Conservation (phyloP, 2,888 invertebrate genomes). For the Erannis defoliaria region DNA sequence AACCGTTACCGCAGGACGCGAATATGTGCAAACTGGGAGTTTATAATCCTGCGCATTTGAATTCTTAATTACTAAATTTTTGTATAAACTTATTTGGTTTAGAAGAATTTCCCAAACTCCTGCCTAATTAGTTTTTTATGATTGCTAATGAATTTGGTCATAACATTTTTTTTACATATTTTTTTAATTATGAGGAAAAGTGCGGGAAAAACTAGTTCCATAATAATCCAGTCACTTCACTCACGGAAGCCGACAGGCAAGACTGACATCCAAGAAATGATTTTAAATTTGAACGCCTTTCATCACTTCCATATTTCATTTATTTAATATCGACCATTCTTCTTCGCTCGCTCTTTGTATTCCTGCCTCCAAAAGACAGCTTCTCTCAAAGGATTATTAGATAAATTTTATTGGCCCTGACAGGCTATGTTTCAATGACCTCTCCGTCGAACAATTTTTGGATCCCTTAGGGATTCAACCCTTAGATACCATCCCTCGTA, state of each 20-base stretch:
- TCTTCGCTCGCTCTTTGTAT: constrained; percentile 24
- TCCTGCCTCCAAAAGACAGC: constrained; percentile 27
- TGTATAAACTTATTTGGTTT: too few relatives aligned
- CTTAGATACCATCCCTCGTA: constrained; percentile 37
- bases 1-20: too few relatives aligned
- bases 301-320: constrained; percentile 17
- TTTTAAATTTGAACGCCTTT: constrained; percentile 8
- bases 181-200: background rate
- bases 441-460: constrained; percentile 36
- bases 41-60: too few relatives aligned
- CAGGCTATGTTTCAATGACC: constrained; percentile 38
- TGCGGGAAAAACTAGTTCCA: background rate
- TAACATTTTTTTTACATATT: too few relatives aligned
- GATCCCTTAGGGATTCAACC: constrained; percentile 37
- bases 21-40: too few relatives aligned
- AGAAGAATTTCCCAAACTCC: too few relatives aligned
- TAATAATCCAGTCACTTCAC: background rate
- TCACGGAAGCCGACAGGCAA: background rate
- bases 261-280: background rate
- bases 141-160: too few relatives aligned
- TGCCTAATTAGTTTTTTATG: too few relatives aligned
- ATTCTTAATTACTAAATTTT: too few relatives aligned
- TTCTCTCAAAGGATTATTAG: constrained; percentile 35
- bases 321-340: constrained; percentile 27
- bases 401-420: constrained; percentile 39